phyloP scores from a whole-genome alignment of 2,113 vertebrate genomes.

The Sula dactylatra region DNA sequence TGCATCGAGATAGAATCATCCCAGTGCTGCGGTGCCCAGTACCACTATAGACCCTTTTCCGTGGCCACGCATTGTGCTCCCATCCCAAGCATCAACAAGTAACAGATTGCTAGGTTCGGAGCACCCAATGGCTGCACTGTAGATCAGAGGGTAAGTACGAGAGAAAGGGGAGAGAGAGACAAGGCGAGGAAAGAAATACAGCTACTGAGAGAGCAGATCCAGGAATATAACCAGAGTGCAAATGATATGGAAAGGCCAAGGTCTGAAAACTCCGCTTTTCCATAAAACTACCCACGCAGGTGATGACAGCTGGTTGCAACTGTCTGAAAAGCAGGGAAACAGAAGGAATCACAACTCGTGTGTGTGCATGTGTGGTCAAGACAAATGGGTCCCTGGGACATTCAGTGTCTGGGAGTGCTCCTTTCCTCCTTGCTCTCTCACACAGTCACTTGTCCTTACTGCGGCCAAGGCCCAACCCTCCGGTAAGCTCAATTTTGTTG shows the following conservation, averaged over 20 bases:
- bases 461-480: background rate
- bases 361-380: background rate
- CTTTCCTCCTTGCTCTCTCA: background rate
- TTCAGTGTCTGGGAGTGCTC: background rate
- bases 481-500: background rate
- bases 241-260: background rate
- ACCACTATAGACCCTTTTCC: background rate
- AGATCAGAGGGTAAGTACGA: background rate
- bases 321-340: background rate
- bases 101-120: background rate
- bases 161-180: background rate
- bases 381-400: slow-evolving; percentile 21
- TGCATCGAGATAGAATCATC: background rate
- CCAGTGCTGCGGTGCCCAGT: rapidly evolving
- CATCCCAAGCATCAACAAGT: background rate
- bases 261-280: background rate
- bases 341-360: background rate
- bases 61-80: rapidly evolving
- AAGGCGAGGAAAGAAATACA: background rate
- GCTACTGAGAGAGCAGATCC: background rate
- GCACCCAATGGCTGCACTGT: background rate
- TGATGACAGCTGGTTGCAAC: slow-evolving; percentile 42
- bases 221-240: background rate
- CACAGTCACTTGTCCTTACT: background rate
- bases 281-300: background rate